Evolutionary conservation across 1,140 invertebrate genomes (phyloP).

Genomic region (Trichogramma pretiosum): DNA sequence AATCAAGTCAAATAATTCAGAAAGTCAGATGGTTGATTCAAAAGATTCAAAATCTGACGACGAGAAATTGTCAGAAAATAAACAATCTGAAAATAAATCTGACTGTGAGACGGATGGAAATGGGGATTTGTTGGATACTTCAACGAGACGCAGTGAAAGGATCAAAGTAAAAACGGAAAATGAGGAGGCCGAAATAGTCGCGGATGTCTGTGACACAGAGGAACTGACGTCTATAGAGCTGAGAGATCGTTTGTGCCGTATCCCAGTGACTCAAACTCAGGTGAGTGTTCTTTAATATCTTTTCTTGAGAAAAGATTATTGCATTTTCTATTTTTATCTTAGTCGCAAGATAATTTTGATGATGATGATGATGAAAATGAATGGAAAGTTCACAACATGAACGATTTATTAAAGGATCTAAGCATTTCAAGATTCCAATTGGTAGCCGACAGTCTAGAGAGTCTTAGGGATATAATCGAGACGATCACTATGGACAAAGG

Average conservation of each 20-base stretch:
- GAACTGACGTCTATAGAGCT: constrained; percentile 16
- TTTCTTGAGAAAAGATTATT: background rate
- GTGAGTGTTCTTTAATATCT: too few relatives aligned
- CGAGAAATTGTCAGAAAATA: constrained; percentile 28
- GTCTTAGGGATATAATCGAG: constrained; percentile 29
- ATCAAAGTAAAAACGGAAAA: constrained; percentile 6
- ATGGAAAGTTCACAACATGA: constrained; percentile 22
- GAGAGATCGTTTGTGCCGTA: constrained; percentile 17
- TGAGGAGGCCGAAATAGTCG: constrained; percentile 7
- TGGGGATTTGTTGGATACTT: constrained; percentile 13
- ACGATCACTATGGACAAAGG: constrained; percentile 19
- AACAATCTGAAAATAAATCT: constrained; percentile 15
- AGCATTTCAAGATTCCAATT: constrained; percentile 33
- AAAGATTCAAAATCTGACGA: constrained; percentile 31
- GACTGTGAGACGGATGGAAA: constrained; percentile 16
- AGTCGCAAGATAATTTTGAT: constrained; percentile 1
- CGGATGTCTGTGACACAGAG: constrained; percentile 9
- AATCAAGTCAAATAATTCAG: constrained; percentile 10
- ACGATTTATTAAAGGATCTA: constrained; percentile 29
- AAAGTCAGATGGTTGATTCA: too few relatives aligned
- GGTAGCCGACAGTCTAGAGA: constrained; percentile 33
- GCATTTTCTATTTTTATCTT: background rate
- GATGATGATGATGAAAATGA: constrained; percentile 12
- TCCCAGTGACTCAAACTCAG: too few relatives aligned
- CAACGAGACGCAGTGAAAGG: constrained; percentile 7